Percentiles rank a stretch among this genome's conserved stretches.
These are phyloP conservation scores for Beris chalybata DNA, from an alignment of 2,888 invertebrate genomes.

Conservation along the genomic window DNA sequence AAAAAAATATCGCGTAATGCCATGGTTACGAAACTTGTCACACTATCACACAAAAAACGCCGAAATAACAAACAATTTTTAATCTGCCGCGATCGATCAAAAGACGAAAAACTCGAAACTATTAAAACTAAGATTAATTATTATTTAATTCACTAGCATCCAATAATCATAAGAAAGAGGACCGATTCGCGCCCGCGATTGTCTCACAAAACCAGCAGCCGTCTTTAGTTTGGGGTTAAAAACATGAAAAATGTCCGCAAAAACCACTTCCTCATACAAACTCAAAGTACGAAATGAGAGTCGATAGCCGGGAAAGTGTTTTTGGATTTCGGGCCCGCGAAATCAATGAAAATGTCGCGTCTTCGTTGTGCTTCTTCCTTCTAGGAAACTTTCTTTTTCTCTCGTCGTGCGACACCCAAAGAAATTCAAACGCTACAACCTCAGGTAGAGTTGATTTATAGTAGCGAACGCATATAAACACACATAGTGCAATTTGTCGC, in stretches of 20 bases:
- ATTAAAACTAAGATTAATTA: conserved; percentile 16
- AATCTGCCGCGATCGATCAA: conserved; percentile 5
- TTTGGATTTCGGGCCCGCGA: conserved; percentile 8
- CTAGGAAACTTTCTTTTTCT: conserved; percentile 27
- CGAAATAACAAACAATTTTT: not conserved
- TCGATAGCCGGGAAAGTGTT: conserved; percentile 17
- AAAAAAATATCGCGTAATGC: not conserved
- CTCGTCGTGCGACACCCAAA: not conserved
- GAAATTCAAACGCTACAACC: too few species aligned
- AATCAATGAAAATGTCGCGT: conserved; percentile 7
- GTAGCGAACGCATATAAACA: too few species aligned
- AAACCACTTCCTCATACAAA: conserved; percentile 26
- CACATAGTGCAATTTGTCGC: too few species aligned
- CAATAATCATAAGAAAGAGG: not conserved
- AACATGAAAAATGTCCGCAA: conserved; percentile 1
- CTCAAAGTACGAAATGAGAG: conserved; percentile 27
- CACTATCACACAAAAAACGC: conserved; percentile 9
- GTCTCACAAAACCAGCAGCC: not conserved
- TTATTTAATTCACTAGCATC: conserved; percentile 8
- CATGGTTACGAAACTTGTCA: conserved; percentile 1
- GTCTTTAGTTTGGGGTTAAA: too few species aligned
- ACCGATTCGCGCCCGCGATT: not conserved
- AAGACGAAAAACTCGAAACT: not conserved
- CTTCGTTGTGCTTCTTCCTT: conserved; percentile 21
- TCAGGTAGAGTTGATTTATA: too few species aligned